Evolutionary conservation across 2,797 vertebrate genomes (phyloP).

Genomic region (Adelosebastes latens): DNA sequence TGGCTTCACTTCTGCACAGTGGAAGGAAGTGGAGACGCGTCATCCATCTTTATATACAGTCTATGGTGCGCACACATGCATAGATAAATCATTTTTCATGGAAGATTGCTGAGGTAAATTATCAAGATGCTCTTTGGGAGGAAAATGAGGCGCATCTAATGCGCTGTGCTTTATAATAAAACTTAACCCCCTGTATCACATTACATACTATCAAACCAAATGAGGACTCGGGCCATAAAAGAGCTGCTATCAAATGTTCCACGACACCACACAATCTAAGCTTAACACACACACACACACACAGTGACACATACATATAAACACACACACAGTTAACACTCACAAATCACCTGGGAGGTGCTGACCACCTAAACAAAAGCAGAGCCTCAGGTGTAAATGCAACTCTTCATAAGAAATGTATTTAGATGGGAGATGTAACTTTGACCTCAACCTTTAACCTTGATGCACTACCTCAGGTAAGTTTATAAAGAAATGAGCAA

Average conservation of each 20-base stretch:
- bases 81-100: constrained; percentile 6
- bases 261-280: neutral
- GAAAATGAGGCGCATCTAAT: constrained; percentile 37
- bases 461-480: neutral
- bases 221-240: constrained; percentile 48
- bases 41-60: too few species aligned
- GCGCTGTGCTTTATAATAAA: constrained; percentile 49
- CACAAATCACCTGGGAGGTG: neutral
- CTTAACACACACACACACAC: neutral
- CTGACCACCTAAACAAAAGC: neutral
- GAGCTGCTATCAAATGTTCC: constrained; percentile 53
- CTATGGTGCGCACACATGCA: neutral
- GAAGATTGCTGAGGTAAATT: constrained; percentile 11
- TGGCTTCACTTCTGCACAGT: too few species aligned
- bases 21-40: too few species aligned
- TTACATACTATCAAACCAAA: constrained; percentile 59
- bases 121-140: constrained; percentile 27
- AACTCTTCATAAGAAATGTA: neutral
- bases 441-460: neutral
- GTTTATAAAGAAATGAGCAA: neutral
- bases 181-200: constrained; percentile 44
- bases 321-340: constrained; percentile 4
- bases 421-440: neutral
- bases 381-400: neutral
- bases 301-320: neutral